Base-by-base conservation (phyloP, 2,888 invertebrate genomes). In the Crioceris asparagi region DNA sequence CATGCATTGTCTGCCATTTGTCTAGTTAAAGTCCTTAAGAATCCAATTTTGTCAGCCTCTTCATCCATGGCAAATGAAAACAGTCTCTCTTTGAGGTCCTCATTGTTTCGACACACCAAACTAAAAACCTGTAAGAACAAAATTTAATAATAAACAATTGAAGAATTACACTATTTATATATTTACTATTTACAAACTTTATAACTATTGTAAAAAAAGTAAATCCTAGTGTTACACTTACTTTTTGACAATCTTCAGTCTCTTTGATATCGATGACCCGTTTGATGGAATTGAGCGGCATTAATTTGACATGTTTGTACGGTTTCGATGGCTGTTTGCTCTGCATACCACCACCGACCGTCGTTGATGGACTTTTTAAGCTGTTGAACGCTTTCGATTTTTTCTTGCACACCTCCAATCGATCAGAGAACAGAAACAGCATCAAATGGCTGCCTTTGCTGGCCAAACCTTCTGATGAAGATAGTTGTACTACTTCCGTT, bases 1-100 rank as follows among this genome's bases (percentile, higher is more conserved):
- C 92, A 93, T 50, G 88, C 81, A 48, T 86, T 86, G 59, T 88
- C 88, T 29, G 92, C 92, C 75, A 92, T 85, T 64, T 88, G 86
- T 57, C 87, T 77, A 59, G 91, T 90, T 45, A 94, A 70, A 44
- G 77, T 79, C 48, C 79, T 78, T 50, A 94, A 72, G 65, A 91
- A 90, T 48, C 76, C 72, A 30, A 74, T 67, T 67, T 93, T 93
- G 62, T 84, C 82, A 36, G 79, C 75, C 39, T 85, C 81, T 50
- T 88, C 87, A 53, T 86, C 85, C 57, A 92, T 79, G 58, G 83
- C 80, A 63, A 93, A 93, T 29, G 88, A 83, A 67, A 81, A 87
- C 45, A 91, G 66, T 59, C 83, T 83, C 62, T 93, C 93, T 62
- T 87, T 91, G 43, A 80, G 62, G 62, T 87, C 87, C 51, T 83